Base-by-base conservation (phyloP, 2,113 vertebrate genomes). In the Hippocampus mohnikei region DNA sequence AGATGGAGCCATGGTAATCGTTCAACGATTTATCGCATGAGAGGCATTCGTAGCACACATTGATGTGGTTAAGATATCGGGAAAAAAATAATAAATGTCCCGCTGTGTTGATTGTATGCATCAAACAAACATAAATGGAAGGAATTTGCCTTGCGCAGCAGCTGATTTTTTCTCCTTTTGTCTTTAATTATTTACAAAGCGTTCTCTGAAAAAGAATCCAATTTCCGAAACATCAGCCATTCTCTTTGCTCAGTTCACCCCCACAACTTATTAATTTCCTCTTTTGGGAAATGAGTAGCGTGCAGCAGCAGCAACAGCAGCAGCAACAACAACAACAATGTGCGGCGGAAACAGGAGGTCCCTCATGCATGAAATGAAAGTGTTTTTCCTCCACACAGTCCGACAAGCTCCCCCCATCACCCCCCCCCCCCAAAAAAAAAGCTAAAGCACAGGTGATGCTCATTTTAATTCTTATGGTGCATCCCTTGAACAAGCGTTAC, bases 311-410 rank as follows among this genome's bases (percentile, higher is more conserved):
- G 56, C 11, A 59, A 27, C 15, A 53, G 48, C 29, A 33, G 23
- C 27, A 37, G 12, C 18, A 55, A 68, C 46, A 82, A 66, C 46
- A 66, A 81, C 55, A 37, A 5, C 69, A n/a, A n/a, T n/a, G 65
- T 68, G 74, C 3, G 5, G 46, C 71, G 52, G 65, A 67, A 53
- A 21, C 25, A 50, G 33, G 52, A 67, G 33, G 64, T 44, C 61
- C 70, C 58, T 84, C 75, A 83, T 83, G 87, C 88, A 87, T 84
- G 79, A 87, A 88, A 87, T 88, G 76, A 85, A 80, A 77, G 70
- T 29, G 68, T 79, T 65, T 65, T 25, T 27, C 23, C 23, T 8
- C 40, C 4, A 3, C 70, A 72, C 23, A 74, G 81, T 82, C 5
- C 2, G 29, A 78, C 69, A 66, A 65, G 71, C 72, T 20, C 7